Evolutionary conservation across 2,797 vertebrate genomes (phyloP), one percentile per base, ranked within the genome.

Genomic region (Borostomias antarcticus): DNA sequence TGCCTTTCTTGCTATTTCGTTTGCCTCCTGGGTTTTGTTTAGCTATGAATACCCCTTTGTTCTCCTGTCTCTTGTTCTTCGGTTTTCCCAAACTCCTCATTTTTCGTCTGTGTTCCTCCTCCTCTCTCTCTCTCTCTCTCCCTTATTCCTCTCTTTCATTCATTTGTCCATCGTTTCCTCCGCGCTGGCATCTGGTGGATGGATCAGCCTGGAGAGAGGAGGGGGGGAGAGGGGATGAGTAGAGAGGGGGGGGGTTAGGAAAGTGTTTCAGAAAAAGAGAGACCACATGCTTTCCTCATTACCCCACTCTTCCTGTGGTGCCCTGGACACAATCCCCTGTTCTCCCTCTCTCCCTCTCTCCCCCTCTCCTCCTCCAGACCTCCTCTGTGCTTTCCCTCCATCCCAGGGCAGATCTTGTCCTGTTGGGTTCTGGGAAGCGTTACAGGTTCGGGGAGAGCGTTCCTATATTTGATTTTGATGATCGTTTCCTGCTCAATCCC

Each of bases 231-330:
- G 56, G 40, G 58, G 73, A 13, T 25, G 21, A 33, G 37, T 29
- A 40, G 21, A 59, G 33, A 64, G 70, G 58, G 69, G 68, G 70
- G 54, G 79, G 45, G 70, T n/a, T n/a, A n/a, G 35, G 53, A 58
- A 78, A 73, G 56, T 54, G 72, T 70, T 84, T 37, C 52, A 75
- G 66, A 48, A n/a, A n/a, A n/a, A n/a, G 69, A 77, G 78, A 81
- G 64, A 85, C 78, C 83, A 82, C 73, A 82, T 88, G 88, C 68
- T 91, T 78, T 87, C 81, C 77, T 83, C 84, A 86, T 90, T 86
- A 82, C 70, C 53, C 69, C 58, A 75, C 71, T 82, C 79, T 74
- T 78, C 70, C 77, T 78, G 75, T 37, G 43, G 69, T 73, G 43
- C 1, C 6, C 57, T 79, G 77, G 70, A 84, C 72, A 62, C 2